Evolutionary conservation across 2,888 invertebrate species (phyloP).

Genomic region (Stegana nigrithorax): DNA sequence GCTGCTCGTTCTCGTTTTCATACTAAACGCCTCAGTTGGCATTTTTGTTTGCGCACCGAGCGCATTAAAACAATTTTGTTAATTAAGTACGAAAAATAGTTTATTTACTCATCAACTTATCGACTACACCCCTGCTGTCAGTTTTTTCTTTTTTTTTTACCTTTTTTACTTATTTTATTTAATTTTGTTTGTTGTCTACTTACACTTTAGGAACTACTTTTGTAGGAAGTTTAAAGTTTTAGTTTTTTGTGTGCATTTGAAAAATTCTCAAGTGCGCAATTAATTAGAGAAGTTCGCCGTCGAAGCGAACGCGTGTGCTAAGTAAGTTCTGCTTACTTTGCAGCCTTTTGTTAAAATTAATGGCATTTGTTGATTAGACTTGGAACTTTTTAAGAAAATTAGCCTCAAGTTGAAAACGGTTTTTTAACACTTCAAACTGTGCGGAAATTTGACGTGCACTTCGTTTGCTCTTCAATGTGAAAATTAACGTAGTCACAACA

Average conservation of each 20-base stretch:
- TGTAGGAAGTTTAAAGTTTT: constrained; percentile 46
- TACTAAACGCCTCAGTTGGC: constrained; percentile 46
- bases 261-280: constrained; percentile 59
- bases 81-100: constrained; percentile 60
- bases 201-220: no score
- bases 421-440: not conserved
- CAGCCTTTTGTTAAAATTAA: constrained; percentile 38
- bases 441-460: no score
- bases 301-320: constrained; percentile 25
- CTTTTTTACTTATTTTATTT: not conserved
- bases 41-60: constrained; percentile 27
- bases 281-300: constrained; percentile 54
- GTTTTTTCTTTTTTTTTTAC: constrained; percentile 6
- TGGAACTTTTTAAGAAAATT: constrained; percentile 22
- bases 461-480: not conserved
- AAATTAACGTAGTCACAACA: not conserved
- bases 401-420: not conserved
- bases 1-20: constrained; percentile 1
- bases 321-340: constrained; percentile 25
- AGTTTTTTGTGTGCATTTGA: constrained; percentile 22
- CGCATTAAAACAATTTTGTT: constrained; percentile 59
- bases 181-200: no score
- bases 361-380: constrained; percentile 47
- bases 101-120: constrained; percentile 58
- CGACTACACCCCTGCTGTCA: constrained; percentile 36